Evolutionary conservation across 2,888 invertebrate species (phyloP), one percentile per base, ranked within the genome.

Genomic region (Dascillus cervinus): DNA sequence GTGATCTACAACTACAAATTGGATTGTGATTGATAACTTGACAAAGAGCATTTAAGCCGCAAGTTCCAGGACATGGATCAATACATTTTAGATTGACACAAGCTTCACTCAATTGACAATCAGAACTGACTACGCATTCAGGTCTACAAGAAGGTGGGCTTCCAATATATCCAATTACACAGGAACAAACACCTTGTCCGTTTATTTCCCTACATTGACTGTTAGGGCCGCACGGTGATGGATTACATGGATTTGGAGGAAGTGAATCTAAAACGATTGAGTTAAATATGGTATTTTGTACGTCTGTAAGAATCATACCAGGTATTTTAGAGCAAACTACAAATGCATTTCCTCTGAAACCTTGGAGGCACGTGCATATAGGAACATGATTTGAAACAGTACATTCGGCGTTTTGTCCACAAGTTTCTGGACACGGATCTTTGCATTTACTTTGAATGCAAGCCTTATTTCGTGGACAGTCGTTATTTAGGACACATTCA

Each of bases 41-140:
- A 58, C 87, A 87, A 28, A 71, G 59, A 5, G 87, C 79, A 49
- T 70, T 69, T 4, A 79, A 58, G 11, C 86, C 87, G 60, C 87
- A 88, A 9, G 81, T 74, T 35, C 85, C 86, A 24, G 73, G 74
- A 50, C 84, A 88, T 11, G 87, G 86, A 62, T 88, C 75, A 25
- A 77, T 66, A 58, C 89, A 89, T 65, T 81, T 82, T 50, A 83
- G 82, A 58, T 82, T 84, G 49, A 77, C 77, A 53, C 89, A 89
- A 9, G 87, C 83, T 53, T 77, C 75, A 45, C 77, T 77, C 19
- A 77, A 67, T 4, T 76, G 64, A 63, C 89, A 89, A 57, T 88
- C 86, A 2, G 80, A 70, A 55, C 82, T 87, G 8, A 76, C 75
- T 4, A 77, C 75, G 58, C 88, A 88, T 61, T 86, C 86, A 4